Base-by-base conservation (phyloP, 2,888 invertebrate genomes). In the Ennomos fuscantarius region DNA sequence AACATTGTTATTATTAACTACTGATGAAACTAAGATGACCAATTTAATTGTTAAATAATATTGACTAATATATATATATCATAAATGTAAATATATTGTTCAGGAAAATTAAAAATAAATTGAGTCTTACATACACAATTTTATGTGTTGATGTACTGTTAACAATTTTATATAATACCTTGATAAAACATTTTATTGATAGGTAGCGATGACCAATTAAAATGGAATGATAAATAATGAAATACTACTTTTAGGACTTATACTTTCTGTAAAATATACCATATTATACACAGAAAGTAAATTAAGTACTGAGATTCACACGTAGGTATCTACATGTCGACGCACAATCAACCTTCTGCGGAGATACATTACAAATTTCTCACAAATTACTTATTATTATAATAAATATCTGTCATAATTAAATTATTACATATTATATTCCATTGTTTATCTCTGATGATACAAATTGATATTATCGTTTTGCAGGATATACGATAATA, bases 281-380 rank as follows among this genome's bases (percentile, higher is more conserved):
- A 24, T 24, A 24, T 24, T 3, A 6, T 24, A 37, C n/a, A 51
- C 51, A 54, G 54, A 57, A 49, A 60, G 12, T 33, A 65, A 58
- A 46, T 55, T 24, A 24, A 62, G 13, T 63, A 64, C 64, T 78
- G 79, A 84, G 79, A 84, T 84, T 84, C 80, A 70, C 69, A 72
- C 63, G 57, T 68, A 74, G 73, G 73, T 57, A 42, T 72, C 72
- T 78, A 70, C 65, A 63, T 68, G 62, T 55, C 41, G 48, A 53
- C 47, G 57, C 60, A 53, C 57, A 56, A 59, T 54, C 54, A 63
- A 49, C 43, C 50, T 57, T 65, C 44, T 42, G 42, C 34, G 50
- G 32, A 52, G 12, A 47, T 50, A 39, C 43, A 40, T 51, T 56
- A 47, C n/a, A 37, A 43, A 47, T 24, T 34, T 48, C 49, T 50